Evolutionary conservation across 2,888 invertebrate species (phyloP).

Genomic region (Hermodice carunculata): DNA sequence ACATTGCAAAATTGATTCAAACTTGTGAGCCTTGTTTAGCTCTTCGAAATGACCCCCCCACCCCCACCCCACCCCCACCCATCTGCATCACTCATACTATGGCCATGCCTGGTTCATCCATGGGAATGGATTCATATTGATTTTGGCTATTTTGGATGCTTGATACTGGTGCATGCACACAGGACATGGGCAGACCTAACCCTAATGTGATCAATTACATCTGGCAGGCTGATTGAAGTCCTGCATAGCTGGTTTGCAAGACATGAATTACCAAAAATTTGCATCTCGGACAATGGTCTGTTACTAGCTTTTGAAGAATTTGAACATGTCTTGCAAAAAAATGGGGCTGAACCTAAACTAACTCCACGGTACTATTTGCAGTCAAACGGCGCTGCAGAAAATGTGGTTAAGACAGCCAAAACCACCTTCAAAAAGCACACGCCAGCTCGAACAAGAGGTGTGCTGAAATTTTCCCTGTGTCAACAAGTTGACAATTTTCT

Average conservation of each 20-base stretch:
- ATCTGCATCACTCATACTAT: slow-evolving; percentile 1
- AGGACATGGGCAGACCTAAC: slow-evolving; percentile 1
- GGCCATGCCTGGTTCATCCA: neutral
- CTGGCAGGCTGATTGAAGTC: neutral
- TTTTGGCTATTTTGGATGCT: neutral
- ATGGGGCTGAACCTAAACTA: slow-evolving; percentile 12
- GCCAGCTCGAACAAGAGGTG: neutral
- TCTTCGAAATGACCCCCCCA: slow-evolving; percentile 2
- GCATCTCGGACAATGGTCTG: slow-evolving; percentile 20
- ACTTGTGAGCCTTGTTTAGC: neutral
- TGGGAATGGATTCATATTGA: slow-evolving; percentile 13
- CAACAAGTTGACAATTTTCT: neutral
- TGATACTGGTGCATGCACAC: neutral
- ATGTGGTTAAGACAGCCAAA: neutral
- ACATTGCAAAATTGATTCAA: slow-evolving; percentile 1
- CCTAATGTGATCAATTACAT: neutral
- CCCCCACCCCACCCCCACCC: too few relatives aligned
- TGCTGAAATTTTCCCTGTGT: neutral
- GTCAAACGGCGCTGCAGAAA: slow-evolving; percentile 11
- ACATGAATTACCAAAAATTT: slow-evolving; percentile 2
- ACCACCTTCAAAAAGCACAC: neutral
- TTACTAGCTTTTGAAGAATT: slow-evolving; percentile 8
- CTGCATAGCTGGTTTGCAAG: neutral
- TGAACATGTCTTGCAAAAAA: neutral
- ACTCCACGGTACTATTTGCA: slow-evolving; percentile 9